phyloP scores from a whole-genome alignment of 2,113 vertebrate species.

The Phoenicopterus ruber region DNA sequence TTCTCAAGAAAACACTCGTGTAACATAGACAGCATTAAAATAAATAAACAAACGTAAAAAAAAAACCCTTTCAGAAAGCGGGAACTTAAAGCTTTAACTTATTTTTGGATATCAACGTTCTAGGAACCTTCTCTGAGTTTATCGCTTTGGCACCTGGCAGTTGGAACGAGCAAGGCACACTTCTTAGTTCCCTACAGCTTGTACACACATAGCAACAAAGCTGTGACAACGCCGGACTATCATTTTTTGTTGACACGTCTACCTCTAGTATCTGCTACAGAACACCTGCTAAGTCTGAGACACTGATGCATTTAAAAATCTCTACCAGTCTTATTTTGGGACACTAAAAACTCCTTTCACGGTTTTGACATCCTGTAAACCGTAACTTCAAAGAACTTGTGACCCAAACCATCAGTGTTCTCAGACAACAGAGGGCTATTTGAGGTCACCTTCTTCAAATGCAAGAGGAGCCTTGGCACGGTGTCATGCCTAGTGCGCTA shows the following conservation, averaged over 20 bases:
- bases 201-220: neutral
- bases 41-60: neutral
- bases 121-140: neutral
- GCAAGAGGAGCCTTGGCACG: neutral
- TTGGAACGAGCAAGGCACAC: neutral
- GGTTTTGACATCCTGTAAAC: neutral
- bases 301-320: neutral
- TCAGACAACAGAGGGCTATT: neutral
- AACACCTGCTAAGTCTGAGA: neutral
- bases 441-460: neutral
- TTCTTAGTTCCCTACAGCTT: neutral
- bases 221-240: neutral
- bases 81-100: neutral
- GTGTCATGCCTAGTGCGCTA: accelerated
- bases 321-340: neutral
- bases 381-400: neutral
- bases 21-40: neutral
- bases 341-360: neutral
- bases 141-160: neutral
- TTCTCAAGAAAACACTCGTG: neutral
- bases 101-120: accelerated
- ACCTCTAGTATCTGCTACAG: neutral
- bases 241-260: neutral
- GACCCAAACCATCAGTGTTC: neutral
- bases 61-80: neutral